These are phyloP conservation scores for Atta texana DNA, from an alignment of 1,140 invertebrate genomes.

Conservation along the genomic window DNA sequence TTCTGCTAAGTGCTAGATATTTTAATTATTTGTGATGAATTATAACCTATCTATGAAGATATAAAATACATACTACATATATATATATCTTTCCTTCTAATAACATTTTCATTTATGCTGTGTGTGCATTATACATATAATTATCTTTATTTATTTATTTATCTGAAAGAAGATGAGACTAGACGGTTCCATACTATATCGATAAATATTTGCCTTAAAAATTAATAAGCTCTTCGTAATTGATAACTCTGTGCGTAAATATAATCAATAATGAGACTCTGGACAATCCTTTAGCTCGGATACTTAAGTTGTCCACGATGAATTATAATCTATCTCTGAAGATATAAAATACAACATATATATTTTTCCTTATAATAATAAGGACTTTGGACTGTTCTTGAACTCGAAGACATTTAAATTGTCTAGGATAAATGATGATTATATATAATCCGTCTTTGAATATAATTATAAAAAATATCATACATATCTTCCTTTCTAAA, in stretches of 20 bases:
- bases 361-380: no score
- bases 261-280: no score
- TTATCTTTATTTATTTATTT: constrained; percentile 7
- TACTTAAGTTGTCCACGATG: no score
- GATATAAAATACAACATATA: no score
- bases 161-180: background rate
- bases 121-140: background rate
- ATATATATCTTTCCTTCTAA: background rate
- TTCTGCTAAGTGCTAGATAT: background rate
- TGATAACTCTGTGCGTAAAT: background rate
- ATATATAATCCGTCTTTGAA: no score
- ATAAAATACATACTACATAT: background rate
- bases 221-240: background rate
- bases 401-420: no score
- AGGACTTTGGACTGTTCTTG: no score
- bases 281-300: no score
- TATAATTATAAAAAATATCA: no score
- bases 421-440: no score
- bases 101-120: background rate
- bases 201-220: background rate
- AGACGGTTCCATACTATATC: background rate
- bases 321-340: no score
- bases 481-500: no score
- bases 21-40: background rate
- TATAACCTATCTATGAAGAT: constrained; percentile 5